Conservation (phyloP, 1,140 invertebrate genomes). For the Melipona quadrifasciata region DNA sequence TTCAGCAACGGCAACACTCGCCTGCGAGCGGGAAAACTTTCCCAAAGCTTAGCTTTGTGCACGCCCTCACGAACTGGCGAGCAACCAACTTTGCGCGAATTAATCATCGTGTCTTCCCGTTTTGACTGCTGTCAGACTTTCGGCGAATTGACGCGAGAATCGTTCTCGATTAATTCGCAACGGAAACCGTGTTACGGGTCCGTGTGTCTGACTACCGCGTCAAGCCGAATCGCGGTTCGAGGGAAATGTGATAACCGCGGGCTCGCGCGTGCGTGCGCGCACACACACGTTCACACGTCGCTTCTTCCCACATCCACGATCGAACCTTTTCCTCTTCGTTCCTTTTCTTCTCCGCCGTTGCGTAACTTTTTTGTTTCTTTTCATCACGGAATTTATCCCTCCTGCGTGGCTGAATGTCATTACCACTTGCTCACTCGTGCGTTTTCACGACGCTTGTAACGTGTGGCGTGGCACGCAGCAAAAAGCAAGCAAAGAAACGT, state of each 20-base stretch:
- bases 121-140: constrained; percentile 17
- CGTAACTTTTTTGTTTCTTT: background rate
- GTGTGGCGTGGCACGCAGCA: background rate
- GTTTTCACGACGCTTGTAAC: constrained; percentile 1
- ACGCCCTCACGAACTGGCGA: background rate
- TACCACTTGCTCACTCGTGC: background rate
- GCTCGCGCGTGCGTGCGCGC: background rate
- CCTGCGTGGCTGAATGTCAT: constrained; percentile 17
- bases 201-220: constrained; percentile 8
- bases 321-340: background rate
- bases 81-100: constrained; percentile 36
- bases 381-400: background rate
- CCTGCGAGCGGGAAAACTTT: background rate
- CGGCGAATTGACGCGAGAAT: constrained; percentile 40
- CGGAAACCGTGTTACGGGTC: background rate
- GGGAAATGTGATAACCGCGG: constrained; percentile 2
- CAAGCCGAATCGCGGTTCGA: background rate
- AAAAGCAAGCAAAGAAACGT: background rate
- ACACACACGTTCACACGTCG: background rate
- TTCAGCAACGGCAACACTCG: background rate
- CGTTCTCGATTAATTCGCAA: constrained; percentile 45
- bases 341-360: background rate
- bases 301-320: background rate
- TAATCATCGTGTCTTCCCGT: constrained; percentile 30
- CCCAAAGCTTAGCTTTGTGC: background rate